Conservation (phyloP, 2,888 invertebrate species). For the Eugnorisma glareosa region DNA sequence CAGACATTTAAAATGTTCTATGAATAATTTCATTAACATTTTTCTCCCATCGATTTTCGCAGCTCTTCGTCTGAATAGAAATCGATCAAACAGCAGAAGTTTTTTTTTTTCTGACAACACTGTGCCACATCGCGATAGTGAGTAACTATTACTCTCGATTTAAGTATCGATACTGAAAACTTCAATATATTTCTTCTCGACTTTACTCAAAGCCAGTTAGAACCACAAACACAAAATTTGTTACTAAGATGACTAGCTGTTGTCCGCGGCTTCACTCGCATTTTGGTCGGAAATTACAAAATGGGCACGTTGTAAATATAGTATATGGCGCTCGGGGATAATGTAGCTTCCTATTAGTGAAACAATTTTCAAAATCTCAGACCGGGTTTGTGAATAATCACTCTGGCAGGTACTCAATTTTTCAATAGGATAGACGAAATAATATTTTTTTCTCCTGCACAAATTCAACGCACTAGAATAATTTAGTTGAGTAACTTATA, state of each 20-base stretch:
- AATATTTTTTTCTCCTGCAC: neutral
- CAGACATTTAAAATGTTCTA: neutral
- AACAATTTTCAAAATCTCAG: neutral
- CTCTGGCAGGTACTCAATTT: neutral
- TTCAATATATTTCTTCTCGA: neutral
- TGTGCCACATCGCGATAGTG: neutral
- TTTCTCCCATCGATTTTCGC: neutral
- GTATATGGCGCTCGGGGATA: too few relatives aligned
- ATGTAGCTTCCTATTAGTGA: too few relatives aligned
- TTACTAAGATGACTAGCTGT: too few relatives aligned
- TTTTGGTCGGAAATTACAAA: too few relatives aligned
- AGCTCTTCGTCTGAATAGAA: neutral
- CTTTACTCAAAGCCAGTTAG: neutral
- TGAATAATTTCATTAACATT: neutral
- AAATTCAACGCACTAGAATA: neutral
- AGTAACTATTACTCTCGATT: neutral
- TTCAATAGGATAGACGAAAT: neutral
- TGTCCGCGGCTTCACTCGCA: too few relatives aligned
- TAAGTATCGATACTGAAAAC: neutral
- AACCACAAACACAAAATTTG: neutral
- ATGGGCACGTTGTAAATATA: too few relatives aligned
- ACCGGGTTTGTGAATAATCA: neutral
- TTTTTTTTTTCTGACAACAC: conserved; percentile 1
- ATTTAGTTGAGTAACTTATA: neutral
- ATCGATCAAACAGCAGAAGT: neutral